Base-by-base conservation (phyloP, 2,888 invertebrate species). In the Melanostoma mellinum region DNA sequence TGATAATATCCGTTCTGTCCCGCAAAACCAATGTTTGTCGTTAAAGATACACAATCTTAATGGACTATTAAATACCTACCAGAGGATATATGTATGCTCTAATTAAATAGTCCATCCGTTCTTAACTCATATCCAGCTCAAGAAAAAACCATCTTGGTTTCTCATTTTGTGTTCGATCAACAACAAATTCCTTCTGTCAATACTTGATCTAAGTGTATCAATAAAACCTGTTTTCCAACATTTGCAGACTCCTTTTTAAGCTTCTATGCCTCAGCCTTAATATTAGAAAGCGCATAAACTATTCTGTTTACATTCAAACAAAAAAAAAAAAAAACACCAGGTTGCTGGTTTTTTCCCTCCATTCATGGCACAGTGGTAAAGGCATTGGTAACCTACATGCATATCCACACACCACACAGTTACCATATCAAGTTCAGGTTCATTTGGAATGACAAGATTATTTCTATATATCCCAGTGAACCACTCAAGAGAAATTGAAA, bases 391-490 rank as follows among this genome's bases (percentile, higher is more conserved):
- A 84, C 84, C 84, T 75, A 84, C 69, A 79, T 65, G 1, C 2
- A 10, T 6, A n/a, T 20, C 4, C 5, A 46, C 8, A 48, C 1
- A 44, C 3, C 1, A 55, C 38, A 58, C 35, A 4, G 33, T 38
- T 9, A 71, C 71, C n/a, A 53, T 65, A 52, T 75, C 78, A 76
- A 60, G 63, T 80, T 74, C 74, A 78, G 78, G 71, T 84, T 84
- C 60, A 84, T 38, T 56, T 32, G 38, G 42, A 71, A 58, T 67
- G 71, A 67, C 65, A 73, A 82, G 55, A 52, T 38, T 67, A 63
- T 40, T 68, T 38, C 38, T 20, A 3, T 48, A 63, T 46, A 68
- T 42, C 40, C 20, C 44, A 46, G 30, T 67, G 65, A 42, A 50
- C 38, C 56, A 52, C 36, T 67, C 58, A 44, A 44, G 20, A 20